A percentile compares a stretch with the other conserved stretches of the same genome.
These are phyloP conservation scores for Cotesia vestalis DNA, from an alignment of 1,140 invertebrate species.

Conservation along the genomic window DNA sequence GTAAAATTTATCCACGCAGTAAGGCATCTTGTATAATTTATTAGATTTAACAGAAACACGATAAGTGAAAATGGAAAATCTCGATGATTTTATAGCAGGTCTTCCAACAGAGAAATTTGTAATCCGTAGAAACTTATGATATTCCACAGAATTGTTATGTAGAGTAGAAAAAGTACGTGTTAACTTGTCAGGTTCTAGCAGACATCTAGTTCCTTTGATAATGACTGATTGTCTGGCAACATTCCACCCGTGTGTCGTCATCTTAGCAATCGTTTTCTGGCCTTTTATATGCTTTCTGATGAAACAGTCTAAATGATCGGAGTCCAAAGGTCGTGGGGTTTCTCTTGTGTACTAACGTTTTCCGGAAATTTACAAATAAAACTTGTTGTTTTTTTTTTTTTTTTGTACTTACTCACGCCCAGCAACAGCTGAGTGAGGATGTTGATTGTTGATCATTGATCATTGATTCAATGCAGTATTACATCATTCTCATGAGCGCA, in stretches of 20 bases:
- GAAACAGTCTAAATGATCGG: slow-evolving; percentile 9
- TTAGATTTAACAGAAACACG: slow-evolving; percentile 15
- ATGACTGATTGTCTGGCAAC: slow-evolving; percentile 34
- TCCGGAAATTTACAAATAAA: slow-evolving; percentile 12
- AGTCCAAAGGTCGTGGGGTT: slow-evolving; percentile 29
- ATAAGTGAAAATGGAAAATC: slow-evolving; percentile 27
- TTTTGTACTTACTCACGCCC: background rate
- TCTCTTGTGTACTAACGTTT: slow-evolving; percentile 13
- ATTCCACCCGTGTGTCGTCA: slow-evolving; percentile 49
- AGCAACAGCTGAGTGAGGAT: no score
- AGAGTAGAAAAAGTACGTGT: slow-evolving; percentile 28
- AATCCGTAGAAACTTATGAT: slow-evolving; percentile 14
- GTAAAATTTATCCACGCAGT: slow-evolving; percentile 44
- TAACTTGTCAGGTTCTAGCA: slow-evolving; percentile 11
- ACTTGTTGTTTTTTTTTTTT: background rate
- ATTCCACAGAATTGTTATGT: slow-evolving; percentile 11
- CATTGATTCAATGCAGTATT: no score
- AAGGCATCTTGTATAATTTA: slow-evolving; percentile 43
- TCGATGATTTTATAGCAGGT: slow-evolving; percentile 20
- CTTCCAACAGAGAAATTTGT: slow-evolving; percentile 18
- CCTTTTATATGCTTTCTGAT: slow-evolving; percentile 42
- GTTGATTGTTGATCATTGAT: no score
- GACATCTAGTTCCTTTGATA: slow-evolving; percentile 18
- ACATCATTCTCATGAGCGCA: no score
- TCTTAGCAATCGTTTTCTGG: slow-evolving; percentile 31